Conservation (phyloP, 2,888 invertebrate genomes). For the Nomada ruficornis region DNA sequence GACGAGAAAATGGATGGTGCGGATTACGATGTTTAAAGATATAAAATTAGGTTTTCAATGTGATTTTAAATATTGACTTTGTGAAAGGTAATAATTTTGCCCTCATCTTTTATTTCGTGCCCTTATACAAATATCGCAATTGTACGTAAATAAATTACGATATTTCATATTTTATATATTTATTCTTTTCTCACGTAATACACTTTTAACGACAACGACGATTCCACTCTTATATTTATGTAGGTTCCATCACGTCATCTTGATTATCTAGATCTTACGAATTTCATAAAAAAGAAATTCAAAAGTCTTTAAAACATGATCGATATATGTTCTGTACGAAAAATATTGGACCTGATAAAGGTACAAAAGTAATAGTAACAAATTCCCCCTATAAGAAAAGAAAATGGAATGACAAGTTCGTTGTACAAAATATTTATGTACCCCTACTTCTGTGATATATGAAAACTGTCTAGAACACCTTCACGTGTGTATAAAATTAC, state of each 20-base stretch:
- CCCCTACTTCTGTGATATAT: conserved; percentile 19
- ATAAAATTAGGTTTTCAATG: background rate
- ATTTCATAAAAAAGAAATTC: conserved; percentile 36
- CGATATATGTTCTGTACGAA: conserved; percentile 24
- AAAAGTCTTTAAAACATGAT: conserved; percentile 26
- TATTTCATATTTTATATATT: conserved; percentile 42
- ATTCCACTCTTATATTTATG: conserved; percentile 5
- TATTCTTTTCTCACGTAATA: conserved; percentile 36
- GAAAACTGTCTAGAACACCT: conserved; percentile 26
- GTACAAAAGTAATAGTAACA: conserved; percentile 1
- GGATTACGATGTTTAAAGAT: conserved; percentile 88
- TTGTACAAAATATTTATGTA: conserved; percentile 19
- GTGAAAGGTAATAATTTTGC: too few relatives aligned
- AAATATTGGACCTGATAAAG: conserved; percentile 8
- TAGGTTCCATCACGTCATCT: background rate
- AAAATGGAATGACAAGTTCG: conserved; percentile 21
- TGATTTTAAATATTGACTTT: background rate
- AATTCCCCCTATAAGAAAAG: background rate
- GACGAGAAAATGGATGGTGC: conserved; percentile 90
- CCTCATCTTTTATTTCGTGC: background rate
- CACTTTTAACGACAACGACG: conserved; percentile 14
- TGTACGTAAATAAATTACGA: conserved; percentile 30
- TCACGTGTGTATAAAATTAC: conserved; percentile 45
- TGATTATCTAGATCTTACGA: conserved; percentile 6
- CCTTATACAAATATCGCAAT: background rate